Base-by-base conservation (phyloP, 1,140 invertebrate genomes). In the Mercenaria mercenaria region DNA sequence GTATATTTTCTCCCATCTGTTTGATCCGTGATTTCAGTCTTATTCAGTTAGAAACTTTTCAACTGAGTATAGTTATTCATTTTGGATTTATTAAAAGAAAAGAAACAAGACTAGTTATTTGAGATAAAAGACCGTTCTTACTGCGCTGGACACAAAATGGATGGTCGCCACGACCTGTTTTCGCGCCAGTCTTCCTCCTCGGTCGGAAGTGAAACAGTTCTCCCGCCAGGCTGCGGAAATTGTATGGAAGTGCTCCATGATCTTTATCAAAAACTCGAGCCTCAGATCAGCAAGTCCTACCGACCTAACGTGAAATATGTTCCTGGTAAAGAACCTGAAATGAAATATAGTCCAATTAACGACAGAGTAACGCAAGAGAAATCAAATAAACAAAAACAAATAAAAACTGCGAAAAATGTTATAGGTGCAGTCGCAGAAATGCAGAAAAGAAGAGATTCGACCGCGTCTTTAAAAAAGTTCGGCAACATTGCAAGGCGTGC, bases 201-300 rank as follows among this genome's bases (percentile, higher is more conserved):
- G 18, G 26, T 34, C 26, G 85, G 74, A 32, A 76, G 72, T 79
- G 85, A 37, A 26, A 32, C 69, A 2, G 32, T 64, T 13, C n/a
- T 79, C 32, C 23, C 50, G 10, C 72, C 67, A n/a, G 37, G 56
- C 32, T 72, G 69, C 37, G 26, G 50, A 18, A 87, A 52, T 37
- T 87, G 52, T 34, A 37, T 87, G 50, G 52, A 72, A 67, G 23
- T 59, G 10, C 34, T 87, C 8, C 52, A 67, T 18, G 56, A 43
- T 15, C 74, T 87, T 10, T 87, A 87, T 52, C 85, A 79, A 41
- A 26, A 79, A 39, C 74, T 87, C 26, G 85, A 87, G 41, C 85
- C 85, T 1, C 85, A 87, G 29, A 87, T 87, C 20, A 87, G 50
- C 26, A 87, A 87, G 50, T 87, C 85, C 23, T 87, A 87, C 59